These are phyloP conservation scores for Drosophila nr. perissopoda DNA, from an alignment of 2,888 invertebrate species.

Conservation along the genomic window DNA sequence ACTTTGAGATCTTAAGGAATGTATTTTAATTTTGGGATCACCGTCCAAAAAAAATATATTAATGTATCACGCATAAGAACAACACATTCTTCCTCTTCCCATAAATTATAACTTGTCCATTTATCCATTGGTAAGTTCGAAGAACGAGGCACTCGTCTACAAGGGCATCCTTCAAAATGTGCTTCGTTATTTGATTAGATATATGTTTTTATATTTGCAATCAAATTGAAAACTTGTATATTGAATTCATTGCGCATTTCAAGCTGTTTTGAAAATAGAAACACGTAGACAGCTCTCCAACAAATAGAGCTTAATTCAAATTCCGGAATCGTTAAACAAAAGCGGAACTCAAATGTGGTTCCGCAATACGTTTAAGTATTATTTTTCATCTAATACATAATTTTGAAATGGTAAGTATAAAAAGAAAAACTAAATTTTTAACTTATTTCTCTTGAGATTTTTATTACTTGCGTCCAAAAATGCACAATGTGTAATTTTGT, in stretches of 20 bases:
- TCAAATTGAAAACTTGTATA: not conserved
- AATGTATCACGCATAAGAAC: not conserved
- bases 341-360: conserved; percentile 8
- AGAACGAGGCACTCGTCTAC: not conserved
- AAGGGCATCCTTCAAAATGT: not conserved
- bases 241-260: not conserved
- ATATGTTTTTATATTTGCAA: not conserved
- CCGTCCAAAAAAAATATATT: not conserved
- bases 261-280: conserved; percentile 9
- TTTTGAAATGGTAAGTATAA: not conserved
- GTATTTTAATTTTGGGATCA: not conserved
- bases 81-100: not conserved
- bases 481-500: conserved; percentile 38
- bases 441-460: conserved; percentile 48
- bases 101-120: not conserved
- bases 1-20: not conserved
- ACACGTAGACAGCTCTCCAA: conserved; percentile 9
- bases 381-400: not conserved
- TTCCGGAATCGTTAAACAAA: conserved; percentile 4
- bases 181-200: not conserved
- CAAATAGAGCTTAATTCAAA: not conserved
- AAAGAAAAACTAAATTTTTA: conserved; percentile 3
- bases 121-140: not conserved
- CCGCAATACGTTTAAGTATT: not conserved
- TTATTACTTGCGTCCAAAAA: conserved; percentile 46